Evolutionary conservation across 2,888 invertebrate genomes (phyloP), one percentile per base, ranked within the genome.

Genomic region (Seira sanloemensis): DNA sequence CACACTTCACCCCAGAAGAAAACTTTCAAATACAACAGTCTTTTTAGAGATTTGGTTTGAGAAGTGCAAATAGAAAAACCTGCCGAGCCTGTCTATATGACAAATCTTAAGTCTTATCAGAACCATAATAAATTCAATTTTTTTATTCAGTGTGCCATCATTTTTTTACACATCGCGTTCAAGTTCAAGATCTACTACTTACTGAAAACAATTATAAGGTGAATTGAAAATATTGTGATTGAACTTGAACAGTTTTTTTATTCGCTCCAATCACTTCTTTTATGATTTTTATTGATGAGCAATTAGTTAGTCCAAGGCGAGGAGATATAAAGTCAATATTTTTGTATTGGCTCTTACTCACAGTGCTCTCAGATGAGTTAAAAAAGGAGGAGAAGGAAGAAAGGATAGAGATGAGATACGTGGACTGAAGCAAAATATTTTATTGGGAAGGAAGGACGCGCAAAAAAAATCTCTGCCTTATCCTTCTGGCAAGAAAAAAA

Each of bases 1-100:
- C 79, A 79, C 12, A 12, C 5, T 73, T 79, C 21, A 68, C 80
- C 80, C 80, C 80, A 79, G 66, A 58, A 27, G 9, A 24, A 37
- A 37, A 12, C 12, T 37, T 37, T 37, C 12, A 12, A 7, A 7
- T 37, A 12, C 12, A 37, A 37, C 4, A 37, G 12, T 37, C 5
- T 7, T 37, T 37, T 7, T 37, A 7, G 37, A 37, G 37, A 37
- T 37, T 12, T 12, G 4, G 5, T 37, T 37, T 7, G 4, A 4
- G 12, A 37, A 37, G 5, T 12, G 12, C 37, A 37, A 37, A 37
- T 4, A 12, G 12, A 37, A 37, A 37, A 37, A 37, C 37, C 37
- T 37, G 37, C 12, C 37, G 37, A 37, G 4, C 37, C 4, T 37
- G 37, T 37, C 4, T 4, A 37, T 7, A 37, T 37, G n/a, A n/a